A percentile compares a stretch with the other conserved stretches of the same genome.
Evolutionary conservation across 2,113 vertebrate genomes (phyloP).

Genomic region (Sinocyclocheilus anshuiensis): DNA sequence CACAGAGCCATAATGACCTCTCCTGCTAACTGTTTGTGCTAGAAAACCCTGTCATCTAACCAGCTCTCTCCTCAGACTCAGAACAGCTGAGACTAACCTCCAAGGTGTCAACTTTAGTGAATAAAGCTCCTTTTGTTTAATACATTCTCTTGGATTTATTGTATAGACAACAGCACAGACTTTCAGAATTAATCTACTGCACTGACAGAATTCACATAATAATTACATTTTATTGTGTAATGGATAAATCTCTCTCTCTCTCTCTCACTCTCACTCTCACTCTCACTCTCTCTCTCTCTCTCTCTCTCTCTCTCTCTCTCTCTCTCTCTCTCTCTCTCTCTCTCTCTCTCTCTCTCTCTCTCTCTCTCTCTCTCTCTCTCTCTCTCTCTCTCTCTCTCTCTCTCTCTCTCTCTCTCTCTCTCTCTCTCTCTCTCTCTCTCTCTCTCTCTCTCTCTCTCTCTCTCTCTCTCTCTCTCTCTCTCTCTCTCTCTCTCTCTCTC

Average conservation of each 20-base stretch:
- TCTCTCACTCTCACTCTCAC: no score
- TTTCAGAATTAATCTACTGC: not conserved
- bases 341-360: no score
- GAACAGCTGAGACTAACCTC: conserved; percentile 63
- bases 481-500: no score
- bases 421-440: no score
- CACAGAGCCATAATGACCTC: conserved; percentile 51
- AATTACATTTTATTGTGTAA: not conserved
- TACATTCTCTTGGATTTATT: conserved; percentile 52
- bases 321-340: no score
- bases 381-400: no score
- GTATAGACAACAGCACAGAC: not conserved
- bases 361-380: no score
- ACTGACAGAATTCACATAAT: not conserved
- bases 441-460: no score
- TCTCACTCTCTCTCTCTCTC: no score
- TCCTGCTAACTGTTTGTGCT: conserved; percentile 66
- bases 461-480: no score
- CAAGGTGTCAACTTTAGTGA: conserved; percentile 72
- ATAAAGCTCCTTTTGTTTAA: conserved; percentile 78
- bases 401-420: no score
- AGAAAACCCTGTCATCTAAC: conserved; percentile 62
- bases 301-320: no score
- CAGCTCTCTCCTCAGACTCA: conserved; percentile 61
- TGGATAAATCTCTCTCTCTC: not conserved